These are phyloP conservation scores for Ciconia stormi DNA, from an alignment of 2,113 vertebrate species.

Conservation along the genomic window DNA sequence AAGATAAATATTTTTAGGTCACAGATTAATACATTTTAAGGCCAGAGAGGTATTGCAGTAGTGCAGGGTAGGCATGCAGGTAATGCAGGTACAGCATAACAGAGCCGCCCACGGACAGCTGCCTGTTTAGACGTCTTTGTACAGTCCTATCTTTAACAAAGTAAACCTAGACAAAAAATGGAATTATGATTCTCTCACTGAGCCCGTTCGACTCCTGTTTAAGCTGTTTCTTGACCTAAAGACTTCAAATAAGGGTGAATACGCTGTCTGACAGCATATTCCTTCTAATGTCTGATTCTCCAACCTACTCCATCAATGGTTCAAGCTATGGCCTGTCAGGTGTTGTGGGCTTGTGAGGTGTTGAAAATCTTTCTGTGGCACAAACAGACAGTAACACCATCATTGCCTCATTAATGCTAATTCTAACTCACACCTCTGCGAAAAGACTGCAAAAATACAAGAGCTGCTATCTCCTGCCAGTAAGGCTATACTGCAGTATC, in stretches of 20 bases:
- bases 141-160: not conserved
- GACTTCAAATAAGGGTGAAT: not conserved
- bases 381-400: not conserved
- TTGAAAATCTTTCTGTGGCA: not conserved
- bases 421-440: not conserved
- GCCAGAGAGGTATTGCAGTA: not conserved
- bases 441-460: not conserved
- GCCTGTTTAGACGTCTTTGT: not conserved
- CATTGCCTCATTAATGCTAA: not conserved
- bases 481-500: not conserved
- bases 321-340: not conserved
- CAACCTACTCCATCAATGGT: not conserved
- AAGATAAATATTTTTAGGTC: not conserved
- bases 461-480: not conserved
- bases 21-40: not conserved
- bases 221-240: not conserved
- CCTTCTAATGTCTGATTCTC: not conserved
- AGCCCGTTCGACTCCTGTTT: not conserved
- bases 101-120: rapidly evolving
- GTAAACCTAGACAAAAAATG: not conserved
- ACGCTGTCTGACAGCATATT: not conserved
- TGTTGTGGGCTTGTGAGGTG: not conserved
- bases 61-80: not conserved
- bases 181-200: not conserved
- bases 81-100: not conserved